Base-by-base conservation (phyloP, 2,797 vertebrate genomes). In the Pangasius mekongensis region DNA sequence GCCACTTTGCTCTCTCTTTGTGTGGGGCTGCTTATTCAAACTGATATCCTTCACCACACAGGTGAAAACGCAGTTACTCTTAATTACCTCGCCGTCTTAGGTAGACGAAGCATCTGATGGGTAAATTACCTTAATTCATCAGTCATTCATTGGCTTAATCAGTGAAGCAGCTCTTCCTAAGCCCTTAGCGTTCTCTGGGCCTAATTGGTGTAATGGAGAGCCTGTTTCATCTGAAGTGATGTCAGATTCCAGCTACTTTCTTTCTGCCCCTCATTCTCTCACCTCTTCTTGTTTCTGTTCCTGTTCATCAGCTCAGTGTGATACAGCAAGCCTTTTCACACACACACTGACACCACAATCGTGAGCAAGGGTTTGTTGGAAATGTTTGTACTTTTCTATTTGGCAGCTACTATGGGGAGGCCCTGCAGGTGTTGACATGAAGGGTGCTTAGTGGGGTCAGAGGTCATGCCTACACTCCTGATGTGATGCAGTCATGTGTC, bases 51-150 rank as follows among this genome's bases (percentile, higher is more conserved):
- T 84, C 43, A 73, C 83, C 88, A 87, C 90, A 81, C 73, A 20
- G 85, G 52, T 86, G 87, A 91, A 92, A 89, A 86, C n/a, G 77
- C 91, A 89, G 83, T 93, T 88, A 92, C 91, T 90, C 89, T 89
- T 90, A 91, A 92, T 93, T 92, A 90, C 89, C 76, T 76, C 80
- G 43, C 87, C 24, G 87, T 90, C 90, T 88, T 85, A 89, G 87
- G 88, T 87, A 91, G 87, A 89, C 87, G 82, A 89, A 89, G 83
- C 66, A 85, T 87, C 88, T 90, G 87, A 90, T 90, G 78, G 89
- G 82, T 88, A 90, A 91, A 91, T 89, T 84, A 89, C 74, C 82
- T 74, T 89, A 88, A 90, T 91, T 91, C 76, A 39, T 89, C 49
- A 90, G 88, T 89, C 47, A 85, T 90, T 90, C 88, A 82, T 89